These are phyloP conservation scores for Polyergus mexicanus DNA, from an alignment of 1,140 invertebrate species.

Conservation along the genomic window DNA sequence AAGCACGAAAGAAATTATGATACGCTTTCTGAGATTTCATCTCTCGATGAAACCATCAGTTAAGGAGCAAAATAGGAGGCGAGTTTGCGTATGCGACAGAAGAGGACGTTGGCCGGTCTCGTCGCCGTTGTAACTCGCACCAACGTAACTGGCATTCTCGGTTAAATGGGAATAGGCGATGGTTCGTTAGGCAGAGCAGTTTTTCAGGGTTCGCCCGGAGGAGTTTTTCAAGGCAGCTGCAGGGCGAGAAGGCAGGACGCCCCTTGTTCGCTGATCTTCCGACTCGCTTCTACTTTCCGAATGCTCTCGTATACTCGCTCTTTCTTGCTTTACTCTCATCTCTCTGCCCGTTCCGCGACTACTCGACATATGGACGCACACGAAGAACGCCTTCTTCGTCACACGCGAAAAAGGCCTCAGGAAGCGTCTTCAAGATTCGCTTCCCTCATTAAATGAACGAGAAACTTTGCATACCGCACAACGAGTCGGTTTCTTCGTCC, in stretches of 20 bases:
- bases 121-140: constrained; percentile 35
- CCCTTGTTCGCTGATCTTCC: constrained; percentile 54
- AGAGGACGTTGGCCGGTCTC: constrained; percentile 67
- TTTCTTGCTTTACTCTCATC: constrained; percentile 18
- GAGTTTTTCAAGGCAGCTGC: constrained; percentile 79
- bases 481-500: constrained; percentile 27
- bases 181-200: constrained; percentile 85
- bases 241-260: constrained; percentile 59
- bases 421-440: constrained; percentile 83
- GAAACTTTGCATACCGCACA: constrained; percentile 82
- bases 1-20: neutral
- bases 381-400: constrained; percentile 70
- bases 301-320: constrained; percentile 15
- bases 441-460: constrained; percentile 85
- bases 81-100: neutral
- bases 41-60: neutral
- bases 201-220: constrained; percentile 79
- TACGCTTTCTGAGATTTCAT: neutral
- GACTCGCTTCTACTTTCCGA: constrained; percentile 33
- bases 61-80: neutral
- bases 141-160: constrained; percentile 78
- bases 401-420: constrained; percentile 75
- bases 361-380: constrained; percentile 78
- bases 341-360: constrained; percentile 38
- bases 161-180: constrained; percentile 81